These are phyloP conservation scores for Enteromius trimaculatus DNA, from an alignment of 2,797 vertebrate genomes.

Conservation along the genomic window DNA sequence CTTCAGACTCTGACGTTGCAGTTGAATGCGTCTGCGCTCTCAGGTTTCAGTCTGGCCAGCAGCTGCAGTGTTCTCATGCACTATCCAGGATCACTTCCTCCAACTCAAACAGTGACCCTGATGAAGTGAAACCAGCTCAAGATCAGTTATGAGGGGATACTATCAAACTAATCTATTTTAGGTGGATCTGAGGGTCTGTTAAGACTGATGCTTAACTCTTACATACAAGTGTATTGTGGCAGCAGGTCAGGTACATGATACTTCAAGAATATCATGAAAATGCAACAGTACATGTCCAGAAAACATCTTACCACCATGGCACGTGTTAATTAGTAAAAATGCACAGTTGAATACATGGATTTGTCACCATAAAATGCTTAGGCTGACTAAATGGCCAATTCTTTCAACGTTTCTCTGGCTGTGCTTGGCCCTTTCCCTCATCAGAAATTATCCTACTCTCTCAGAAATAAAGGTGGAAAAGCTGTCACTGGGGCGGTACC, in stretches of 20 bases:
- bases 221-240: not conserved
- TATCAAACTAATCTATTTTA: not conserved
- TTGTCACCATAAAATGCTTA: not conserved
- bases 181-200: not conserved
- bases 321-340: not conserved
- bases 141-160: slow-evolving; percentile 7
- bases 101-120: slow-evolving; percentile 3
- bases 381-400: not conserved
- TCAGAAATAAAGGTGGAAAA: too few species aligned
- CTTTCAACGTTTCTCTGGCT: slow-evolving; percentile 49
- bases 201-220: not conserved
- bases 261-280: not conserved
- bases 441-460: slow-evolving; percentile 51
- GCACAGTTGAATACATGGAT: not conserved
- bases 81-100: slow-evolving; percentile 9
- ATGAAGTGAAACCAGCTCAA: slow-evolving; percentile 9
- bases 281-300: not conserved
- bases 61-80: slow-evolving; percentile 65
- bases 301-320: not conserved
- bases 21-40: slow-evolving; percentile 61
- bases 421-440: slow-evolving; percentile 40
- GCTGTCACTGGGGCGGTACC: too few species aligned
- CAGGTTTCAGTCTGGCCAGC: slow-evolving; percentile 67
- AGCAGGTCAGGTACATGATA: not conserved
- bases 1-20: slow-evolving; percentile 55